Evolutionary conservation across 2,797 vertebrate species (phyloP).

Genomic region (Okamejei kenojei): DNA sequence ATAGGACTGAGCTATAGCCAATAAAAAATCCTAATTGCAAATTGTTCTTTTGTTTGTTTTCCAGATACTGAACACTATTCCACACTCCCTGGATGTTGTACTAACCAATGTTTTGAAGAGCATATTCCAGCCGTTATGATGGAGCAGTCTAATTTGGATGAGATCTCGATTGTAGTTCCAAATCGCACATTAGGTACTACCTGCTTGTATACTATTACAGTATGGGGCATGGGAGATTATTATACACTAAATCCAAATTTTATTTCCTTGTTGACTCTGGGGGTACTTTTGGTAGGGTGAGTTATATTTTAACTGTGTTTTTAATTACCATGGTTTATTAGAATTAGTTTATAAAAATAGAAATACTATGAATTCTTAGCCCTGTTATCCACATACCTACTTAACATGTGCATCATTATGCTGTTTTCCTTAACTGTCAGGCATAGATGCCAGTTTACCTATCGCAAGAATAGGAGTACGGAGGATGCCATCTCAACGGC

Average conservation of each 20-base stretch:
- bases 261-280: background rate
- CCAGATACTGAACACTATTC: conserved; percentile 31
- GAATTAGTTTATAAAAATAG: background rate
- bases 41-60: conserved; percentile 11
- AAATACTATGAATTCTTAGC: background rate
- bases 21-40: background rate
- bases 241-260: background rate
- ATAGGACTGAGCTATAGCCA: background rate
- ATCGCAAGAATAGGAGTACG: too few relatives aligned
- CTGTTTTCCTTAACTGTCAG: background rate
- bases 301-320: background rate
- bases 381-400: background rate
- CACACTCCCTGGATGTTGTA: conserved; percentile 42
- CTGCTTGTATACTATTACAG: background rate
- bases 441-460: too few relatives aligned
- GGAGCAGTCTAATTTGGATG: conserved; percentile 34
- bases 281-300: background rate
- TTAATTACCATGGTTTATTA: background rate
- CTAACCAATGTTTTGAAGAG: conserved; percentile 47
- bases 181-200: conserved; percentile 21
- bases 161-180: conserved; percentile 33
- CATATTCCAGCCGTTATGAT: conserved; percentile 26
- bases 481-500: too few relatives aligned
- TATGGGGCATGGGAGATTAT: background rate
- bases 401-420: background rate